A percentile compares a stretch with the other conserved stretches of the same genome.
Conservation (phyloP, 2,113 vertebrate species). For the Bagarius yarrelli region DNA sequence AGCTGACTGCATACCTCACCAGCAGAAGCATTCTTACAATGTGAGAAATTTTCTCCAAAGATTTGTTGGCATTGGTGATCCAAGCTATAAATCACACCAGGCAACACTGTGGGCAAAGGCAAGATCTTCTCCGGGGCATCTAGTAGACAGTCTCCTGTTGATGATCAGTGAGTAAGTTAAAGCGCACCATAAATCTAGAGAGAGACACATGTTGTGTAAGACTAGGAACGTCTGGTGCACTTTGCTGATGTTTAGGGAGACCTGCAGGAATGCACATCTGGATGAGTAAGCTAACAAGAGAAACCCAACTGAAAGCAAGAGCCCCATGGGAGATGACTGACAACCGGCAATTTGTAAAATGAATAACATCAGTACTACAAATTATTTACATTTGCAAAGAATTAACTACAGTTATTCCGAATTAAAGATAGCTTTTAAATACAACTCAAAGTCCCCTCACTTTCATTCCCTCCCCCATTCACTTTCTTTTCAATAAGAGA, state of each 20-base stretch:
- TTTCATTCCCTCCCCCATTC: too few relatives aligned
- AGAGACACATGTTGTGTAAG: constrained; percentile 41
- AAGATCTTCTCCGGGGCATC: constrained; percentile 77
- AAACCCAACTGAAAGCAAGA: constrained; percentile 31
- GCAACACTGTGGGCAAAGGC: constrained; percentile 77
- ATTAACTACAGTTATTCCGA: too few relatives aligned
- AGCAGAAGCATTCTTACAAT: constrained; percentile 84
- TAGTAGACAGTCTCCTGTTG: constrained; percentile 89
- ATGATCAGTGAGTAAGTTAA: constrained; percentile 20
- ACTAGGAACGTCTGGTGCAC: constrained; percentile 36
- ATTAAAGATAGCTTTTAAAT: too few relatives aligned
- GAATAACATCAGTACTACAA: neutral
- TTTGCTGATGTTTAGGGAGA: constrained; percentile 48
- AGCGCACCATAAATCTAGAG: constrained; percentile 28
- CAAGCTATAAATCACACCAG: constrained; percentile 80
- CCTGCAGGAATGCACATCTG: constrained; percentile 55
- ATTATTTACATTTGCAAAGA: neutral
- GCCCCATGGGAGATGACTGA: constrained; percentile 32
- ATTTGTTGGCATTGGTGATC: constrained; percentile 93
- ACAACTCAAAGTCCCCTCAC: too few relatives aligned
- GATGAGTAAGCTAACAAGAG: constrained; percentile 28
- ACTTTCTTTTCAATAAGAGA: too few relatives aligned
- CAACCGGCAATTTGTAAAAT: neutral
- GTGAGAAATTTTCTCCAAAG: constrained; percentile 84
- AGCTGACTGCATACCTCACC: constrained; percentile 84